phyloP scores from a whole-genome alignment of 1,140 invertebrate genomes.

The Babylonia areolata region DNA sequence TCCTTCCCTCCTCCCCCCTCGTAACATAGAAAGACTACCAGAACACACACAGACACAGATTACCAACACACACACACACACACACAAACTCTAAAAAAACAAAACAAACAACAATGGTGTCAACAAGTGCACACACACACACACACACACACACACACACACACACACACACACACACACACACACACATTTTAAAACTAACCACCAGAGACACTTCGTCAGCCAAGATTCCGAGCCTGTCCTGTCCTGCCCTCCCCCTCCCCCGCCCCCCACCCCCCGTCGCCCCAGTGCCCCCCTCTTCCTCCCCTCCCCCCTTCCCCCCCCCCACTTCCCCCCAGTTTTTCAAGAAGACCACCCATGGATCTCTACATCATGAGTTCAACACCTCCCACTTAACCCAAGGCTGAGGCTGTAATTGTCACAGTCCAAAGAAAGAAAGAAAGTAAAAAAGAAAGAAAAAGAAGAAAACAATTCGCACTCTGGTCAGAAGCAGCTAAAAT shows the following conservation, averaged over 20 bases:
- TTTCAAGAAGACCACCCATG: neutral
- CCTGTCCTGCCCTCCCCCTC: neutral
- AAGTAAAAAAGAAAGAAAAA: neutral
- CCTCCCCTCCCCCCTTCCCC: neutral
- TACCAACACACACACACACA: too few relatives aligned
- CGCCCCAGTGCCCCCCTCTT: neutral
- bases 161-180: too few relatives aligned
- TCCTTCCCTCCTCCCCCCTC: neutral
- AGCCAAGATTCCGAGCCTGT: neutral
- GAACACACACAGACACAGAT: too few relatives aligned
- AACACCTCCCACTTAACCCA: neutral
- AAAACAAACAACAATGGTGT: too few relatives aligned
- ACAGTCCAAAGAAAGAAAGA: neutral
- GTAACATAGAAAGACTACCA: too few relatives aligned
- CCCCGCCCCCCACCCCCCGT: neutral
- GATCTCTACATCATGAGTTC: neutral
- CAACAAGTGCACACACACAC: too few relatives aligned
- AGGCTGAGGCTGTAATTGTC: neutral
- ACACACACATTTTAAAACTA: too few relatives aligned
- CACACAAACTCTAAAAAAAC: too few relatives aligned
- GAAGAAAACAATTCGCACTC: neutral
- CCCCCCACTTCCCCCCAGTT: neutral
- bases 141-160: too few relatives aligned
- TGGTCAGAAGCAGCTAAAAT: too few relatives aligned
- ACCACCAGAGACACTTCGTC: neutral